Base-by-base conservation (phyloP, 35 echinoderm and acorn worm genomes). In the Eucidaris tribuloides region DNA sequence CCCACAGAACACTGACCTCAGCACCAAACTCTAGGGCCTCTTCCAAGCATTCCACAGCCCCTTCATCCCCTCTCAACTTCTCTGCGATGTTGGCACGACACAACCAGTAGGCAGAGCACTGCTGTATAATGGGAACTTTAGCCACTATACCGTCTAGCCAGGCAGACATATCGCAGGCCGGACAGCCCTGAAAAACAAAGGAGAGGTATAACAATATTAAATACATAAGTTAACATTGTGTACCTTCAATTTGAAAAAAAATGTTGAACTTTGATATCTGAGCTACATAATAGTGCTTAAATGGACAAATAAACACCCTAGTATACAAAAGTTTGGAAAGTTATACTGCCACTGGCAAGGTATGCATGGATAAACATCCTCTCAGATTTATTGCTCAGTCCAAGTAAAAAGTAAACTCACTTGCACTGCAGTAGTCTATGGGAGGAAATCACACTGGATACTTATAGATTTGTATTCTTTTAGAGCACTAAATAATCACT, bases 21-120 rank as follows among this genome's bases (percentile, higher is more conserved):
- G 68, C 28, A 0, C 37, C 37, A 44, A 74, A 74, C 40, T 74
- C 68, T 7, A 44, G 28, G 25, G 58, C 77, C 56, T 88, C 85
- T 80, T 48, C 80, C 55, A 88, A 46, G 44, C 77, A 45, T 17
- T 80, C 60, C 30, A 71, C 60, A n/a, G 78, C 85, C 64, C 60
- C 20, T 22, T 79, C 31, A 58, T 88, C 61, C 19, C 60, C 58
- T n/a, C 49, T 46, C 46, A 25, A 14, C 58, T 81, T 58, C 44
- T 79, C 28, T 31, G 85, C 77, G 30, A 84, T 66, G 22, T 42
- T 66, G 9, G 77, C 77, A 58, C 77, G 80, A 46, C 85, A 88
- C 24, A 88, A 28, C 85, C 85, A 88, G 60, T 88, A 88, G 38
- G 54, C 49, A 13, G 76, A 58, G 52, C 85, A 68, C 58, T 66